A percentile compares a stretch with the other conserved stretches of the same genome.
These are phyloP conservation scores for Hexactinellida sp. DNA, from an alignment of 37 sponge, comb jelly and placozoan species.

Conservation along the genomic window DNA sequence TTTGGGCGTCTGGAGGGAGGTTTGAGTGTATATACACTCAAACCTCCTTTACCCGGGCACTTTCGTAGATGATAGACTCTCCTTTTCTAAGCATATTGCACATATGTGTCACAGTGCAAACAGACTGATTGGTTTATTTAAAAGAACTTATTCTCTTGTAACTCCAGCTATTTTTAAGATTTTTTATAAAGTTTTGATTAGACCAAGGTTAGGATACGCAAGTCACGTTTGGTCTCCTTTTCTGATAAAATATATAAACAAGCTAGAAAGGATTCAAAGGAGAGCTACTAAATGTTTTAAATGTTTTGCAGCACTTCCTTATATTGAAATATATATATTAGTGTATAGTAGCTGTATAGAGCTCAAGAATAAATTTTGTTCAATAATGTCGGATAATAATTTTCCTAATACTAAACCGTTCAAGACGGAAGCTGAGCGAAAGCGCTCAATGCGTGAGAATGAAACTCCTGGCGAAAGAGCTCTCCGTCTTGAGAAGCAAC, in stretches of 20 bases:
- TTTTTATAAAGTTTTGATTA: conserved; percentile 8
- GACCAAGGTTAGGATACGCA: neutral
- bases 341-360: too few relatives aligned
- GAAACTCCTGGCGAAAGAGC: too few relatives aligned
- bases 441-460: too few relatives aligned
- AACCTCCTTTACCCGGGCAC: too few relatives aligned
- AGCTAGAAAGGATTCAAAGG: neutral
- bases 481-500: too few relatives aligned
- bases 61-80: neutral
- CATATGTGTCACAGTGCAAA: neutral
- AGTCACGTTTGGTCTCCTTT: neutral
- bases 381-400: too few relatives aligned
- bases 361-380: too few relatives aligned
- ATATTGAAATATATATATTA: neutral
- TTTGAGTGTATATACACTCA: too few relatives aligned
- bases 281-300: neutral
- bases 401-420: too few relatives aligned
- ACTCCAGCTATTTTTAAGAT: conserved; percentile 9
- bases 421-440: too few relatives aligned
- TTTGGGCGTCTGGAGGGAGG: conserved; percentile 3
- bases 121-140: neutral
- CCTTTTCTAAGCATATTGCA: neutral
- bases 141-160: neutral
- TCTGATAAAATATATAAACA: neutral
- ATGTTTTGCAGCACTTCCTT: neutral